These are phyloP conservation scores for Leuciscus idus DNA, from an alignment of 2,113 vertebrate genomes.

Conservation along the genomic window DNA sequence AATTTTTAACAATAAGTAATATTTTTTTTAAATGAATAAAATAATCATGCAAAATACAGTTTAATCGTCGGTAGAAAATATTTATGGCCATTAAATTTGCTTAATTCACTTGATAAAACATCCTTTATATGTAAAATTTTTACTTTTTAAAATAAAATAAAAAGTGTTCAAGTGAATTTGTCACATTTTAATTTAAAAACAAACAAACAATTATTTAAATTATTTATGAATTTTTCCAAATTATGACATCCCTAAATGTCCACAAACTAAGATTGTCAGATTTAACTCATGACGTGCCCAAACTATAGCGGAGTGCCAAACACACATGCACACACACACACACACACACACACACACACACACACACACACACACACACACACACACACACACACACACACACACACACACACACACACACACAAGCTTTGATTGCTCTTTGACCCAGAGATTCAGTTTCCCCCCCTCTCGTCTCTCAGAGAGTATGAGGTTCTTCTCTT, in stretches of 20 bases:
- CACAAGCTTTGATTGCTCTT: slow-evolving; percentile 60
- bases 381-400: slow-evolving; percentile 51
- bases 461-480: slow-evolving; percentile 31
- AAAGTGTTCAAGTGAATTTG: background rate
- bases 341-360: slow-evolving; percentile 55
- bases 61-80: background rate
- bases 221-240: background rate
- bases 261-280: background rate
- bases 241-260: background rate
- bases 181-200: background rate
- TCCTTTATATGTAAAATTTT: background rate
- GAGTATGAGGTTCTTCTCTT: slow-evolving; percentile 66
- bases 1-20: too few relatives aligned
- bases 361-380: slow-evolving; percentile 54
- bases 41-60: background rate
- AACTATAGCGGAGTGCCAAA: background rate
- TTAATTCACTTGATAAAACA: background rate
- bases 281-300: background rate
- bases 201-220: background rate
- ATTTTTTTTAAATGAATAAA: background rate
- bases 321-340: slow-evolving; percentile 50
- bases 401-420: slow-evolving; percentile 53
- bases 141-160: background rate
- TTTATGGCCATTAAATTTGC: background rate
- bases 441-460: slow-evolving; percentile 70